Conservation (phyloP, 2,797 vertebrate genomes). For the Sparidentex hasta region DNA sequence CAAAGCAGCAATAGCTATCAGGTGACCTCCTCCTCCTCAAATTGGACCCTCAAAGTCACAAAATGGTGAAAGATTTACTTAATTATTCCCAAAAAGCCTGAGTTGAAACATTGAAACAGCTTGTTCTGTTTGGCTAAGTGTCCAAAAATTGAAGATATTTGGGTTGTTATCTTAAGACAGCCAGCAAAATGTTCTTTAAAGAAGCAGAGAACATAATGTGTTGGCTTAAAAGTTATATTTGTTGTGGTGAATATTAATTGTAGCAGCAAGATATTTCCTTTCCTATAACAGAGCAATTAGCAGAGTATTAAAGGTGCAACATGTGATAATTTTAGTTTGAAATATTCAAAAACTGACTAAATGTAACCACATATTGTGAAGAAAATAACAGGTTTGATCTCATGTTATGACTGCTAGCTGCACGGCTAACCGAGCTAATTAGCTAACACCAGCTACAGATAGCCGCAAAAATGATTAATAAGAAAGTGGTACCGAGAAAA, state of each 20-base stretch:
- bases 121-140: background rate
- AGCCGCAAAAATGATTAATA: no score
- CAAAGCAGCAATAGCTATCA: constrained; percentile 32
- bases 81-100: background rate
- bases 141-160: background rate
- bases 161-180: background rate
- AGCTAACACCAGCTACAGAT: no score
- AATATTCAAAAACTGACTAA: no score
- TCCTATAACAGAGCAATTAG: background rate
- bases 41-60: background rate
- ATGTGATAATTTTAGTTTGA: no score
- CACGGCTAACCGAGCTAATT: no score
- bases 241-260: no score
- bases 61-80: background rate
- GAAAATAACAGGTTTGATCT: no score
- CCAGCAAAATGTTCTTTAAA: background rate
- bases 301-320: background rate
- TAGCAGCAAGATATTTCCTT: background rate
- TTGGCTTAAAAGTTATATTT: no score
- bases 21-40: constrained; percentile 24
- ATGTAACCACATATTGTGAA: no score
- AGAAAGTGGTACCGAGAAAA: no score
- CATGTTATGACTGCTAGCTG: no score
- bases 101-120: background rate
- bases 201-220: background rate